Evolutionary conservation across 2,113 vertebrate species (phyloP), one percentile per base, ranked within the genome.

Genomic region (Pagrus major): DNA sequence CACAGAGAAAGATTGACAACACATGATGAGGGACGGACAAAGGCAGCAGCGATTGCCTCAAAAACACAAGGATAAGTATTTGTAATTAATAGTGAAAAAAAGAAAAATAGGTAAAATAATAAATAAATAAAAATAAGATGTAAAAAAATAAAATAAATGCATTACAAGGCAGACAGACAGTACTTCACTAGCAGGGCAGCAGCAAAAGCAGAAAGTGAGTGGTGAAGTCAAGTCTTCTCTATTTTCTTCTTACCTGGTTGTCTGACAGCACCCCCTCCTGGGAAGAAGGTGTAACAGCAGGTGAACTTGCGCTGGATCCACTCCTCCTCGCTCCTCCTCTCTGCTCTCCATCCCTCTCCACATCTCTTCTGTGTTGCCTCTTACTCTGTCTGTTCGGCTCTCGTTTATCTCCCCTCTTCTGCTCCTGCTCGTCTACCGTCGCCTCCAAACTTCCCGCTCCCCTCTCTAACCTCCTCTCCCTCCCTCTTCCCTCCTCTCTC

Each of bases 241-340:
- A 44, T 2, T 49, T 29, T 60, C 49, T 31, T 27, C 21, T 87
- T 79, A 94, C 93, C 91, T 94, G 93, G 70, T 92, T 92, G 54
- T 89, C 89, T 70, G 91, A 85, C 64, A 85, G 85, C 88, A 31
- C 84, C 78, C 89, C 93, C 83, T 95, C 92, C 83, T 90, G 91
- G 80, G 84, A 71, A 59, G 84, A 89, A n/a, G 91, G 86, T 59
- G 91, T 76, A 60, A 91, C 49, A 44, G 89, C 91, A 84, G 92
- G 85, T 2, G 89, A 90, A 56, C 81, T 87, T 20, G 74, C 31
- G 0, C 70, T 88, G 16, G 87, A 51, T 12, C 93, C 88, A 78
- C 96, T 96, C 91, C 93, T 96, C 88, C 93, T 94, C 47, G 94
- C 93, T 49, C 21, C 85, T 33, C 5, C 76, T 85, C 27, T 86